Evolutionary conservation across 1,140 invertebrate species (phyloP), one percentile per base, ranked within the genome.

Genomic region (Zelostemma sp.): DNA sequence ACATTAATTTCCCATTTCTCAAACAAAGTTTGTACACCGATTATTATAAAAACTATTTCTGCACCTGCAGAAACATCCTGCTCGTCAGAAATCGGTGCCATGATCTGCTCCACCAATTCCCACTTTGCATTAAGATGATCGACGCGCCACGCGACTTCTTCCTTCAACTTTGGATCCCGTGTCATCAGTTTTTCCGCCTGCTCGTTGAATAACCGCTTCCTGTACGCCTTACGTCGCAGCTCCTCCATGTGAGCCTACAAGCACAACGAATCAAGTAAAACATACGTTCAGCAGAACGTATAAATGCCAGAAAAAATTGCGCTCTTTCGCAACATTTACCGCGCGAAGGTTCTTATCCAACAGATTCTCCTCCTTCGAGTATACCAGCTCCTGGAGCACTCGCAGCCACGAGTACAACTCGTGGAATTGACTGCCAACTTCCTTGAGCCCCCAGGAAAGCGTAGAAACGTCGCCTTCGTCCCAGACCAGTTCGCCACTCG

Each of bases 401-500:
- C 89, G 90, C 53, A 95, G 86, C 92, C 93, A 94, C 73, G 91
- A 90, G 83, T 92, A 92, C 47, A 95, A 88, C 80, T 94, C 91
- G 38, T 89, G 90, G 83, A 93, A 95, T 85, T 95, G 92, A 48
- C 90, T 87, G 63, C 92, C 89, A 66, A 94, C 91, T 84, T 94
- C 91, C 56, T 88, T 90, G 63, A 93, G 89, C 38, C 91, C 92
- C 90, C 91, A 94, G 21, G 87, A 86, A 41, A 83, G 77, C 18
- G 82, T 84, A 35, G 82, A 82, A 28, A 84, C 86, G 62, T 88
- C 87, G 65, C 87, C 87, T 69, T 88, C 89, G 74, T 91, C 88
- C 80, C 88, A 88, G 59, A 87, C 86, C 73, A 94, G 85, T 82
- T 94, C 93, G 73, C 90, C 90, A 82, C 91, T 92, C 63, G 91